These are phyloP conservation scores for Telmatochromis brichardi DNA, from an alignment of 2,113 vertebrate species.

Conservation along the genomic window DNA sequence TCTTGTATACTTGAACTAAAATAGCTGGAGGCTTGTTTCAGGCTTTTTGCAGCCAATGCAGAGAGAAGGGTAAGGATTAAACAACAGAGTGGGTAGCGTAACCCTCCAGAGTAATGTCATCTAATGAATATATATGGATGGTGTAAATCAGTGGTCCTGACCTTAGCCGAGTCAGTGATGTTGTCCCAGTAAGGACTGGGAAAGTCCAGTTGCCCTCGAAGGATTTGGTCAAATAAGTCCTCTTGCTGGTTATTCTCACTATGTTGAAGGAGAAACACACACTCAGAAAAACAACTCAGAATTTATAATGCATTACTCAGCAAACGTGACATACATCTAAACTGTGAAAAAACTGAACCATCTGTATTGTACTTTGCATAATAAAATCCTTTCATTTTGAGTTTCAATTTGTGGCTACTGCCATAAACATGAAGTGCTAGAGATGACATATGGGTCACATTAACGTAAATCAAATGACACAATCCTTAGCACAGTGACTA, in stretches of 20 bases:
- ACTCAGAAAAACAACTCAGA: background rate
- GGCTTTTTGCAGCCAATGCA: background rate
- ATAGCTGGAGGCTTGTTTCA: background rate
- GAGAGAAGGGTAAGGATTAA: background rate
- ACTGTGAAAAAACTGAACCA: background rate
- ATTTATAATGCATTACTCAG: background rate
- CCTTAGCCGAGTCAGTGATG: conserved; percentile 91
- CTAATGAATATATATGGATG: background rate
- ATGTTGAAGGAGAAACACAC: background rate
- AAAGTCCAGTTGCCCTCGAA: conserved; percentile 87
- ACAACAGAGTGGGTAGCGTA: background rate
- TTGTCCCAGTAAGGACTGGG: conserved; percentile 97
- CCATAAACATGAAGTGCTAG: background rate
- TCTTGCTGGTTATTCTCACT: conserved; percentile 95
- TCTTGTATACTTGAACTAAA: background rate
- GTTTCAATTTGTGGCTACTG: background rate
- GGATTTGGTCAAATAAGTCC: conserved; percentile 96
- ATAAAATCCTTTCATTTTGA: background rate
- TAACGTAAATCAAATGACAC: background rate
- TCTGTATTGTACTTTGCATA: background rate
- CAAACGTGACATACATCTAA: background rate
- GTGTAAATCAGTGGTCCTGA: conserved; percentile 26
- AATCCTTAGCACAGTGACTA: background rate
- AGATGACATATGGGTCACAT: background rate
- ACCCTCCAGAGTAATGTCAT: background rate